Base-by-base conservation (phyloP, 2,113 vertebrate genomes). In the Melanocharis versteri region DNA sequence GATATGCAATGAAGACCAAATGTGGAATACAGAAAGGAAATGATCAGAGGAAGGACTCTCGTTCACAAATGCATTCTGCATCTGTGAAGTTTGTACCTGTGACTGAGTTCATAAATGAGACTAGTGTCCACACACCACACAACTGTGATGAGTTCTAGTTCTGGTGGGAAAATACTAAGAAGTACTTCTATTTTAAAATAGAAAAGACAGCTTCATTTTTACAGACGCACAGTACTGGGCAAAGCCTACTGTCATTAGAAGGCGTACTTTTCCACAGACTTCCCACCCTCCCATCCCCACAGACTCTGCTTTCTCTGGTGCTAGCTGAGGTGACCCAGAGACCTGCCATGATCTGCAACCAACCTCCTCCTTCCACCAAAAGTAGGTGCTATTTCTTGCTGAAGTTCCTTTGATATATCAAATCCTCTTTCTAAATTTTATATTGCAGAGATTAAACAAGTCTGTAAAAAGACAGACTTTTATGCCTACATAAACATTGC, bases 271-370 rank as follows among this genome's bases (percentile, higher is more conserved):
- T 45, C 22, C 54, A 70, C 0, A 4, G n/a, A 45, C 17, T 10
- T 23, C 6, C 2, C 7, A 5, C 3, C 0, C 4, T 1, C 15
- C 30, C 23, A 35, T 20, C 7, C 31, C 48, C 35, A 14, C 33
- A 42, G 33, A 27, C 31, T 56, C 47, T 45, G n/a, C n/a, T 40
- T 61, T 83, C 64, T 51, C 50, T 53, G 40, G 15, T 13, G 39
- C 15, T 56, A 30, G 4, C 24, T 50, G 47, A 79, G 57, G 39
- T 50, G 61, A 79, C 31, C 9, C 33, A 58, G 30, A 48, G 42
- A 84, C 27, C 64, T n/a, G 24, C 18, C 23, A 76, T 5, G 20
- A 48, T 69, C 44, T 45, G 27, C 31, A 87, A n/a, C 5, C 30
- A 79, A 23, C 7, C 20, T 56, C 17, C 24, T 71, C 15, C 56